phyloP scores from a whole-genome alignment of 2,113 vertebrate genomes.

The Vidua chalybeata region DNA sequence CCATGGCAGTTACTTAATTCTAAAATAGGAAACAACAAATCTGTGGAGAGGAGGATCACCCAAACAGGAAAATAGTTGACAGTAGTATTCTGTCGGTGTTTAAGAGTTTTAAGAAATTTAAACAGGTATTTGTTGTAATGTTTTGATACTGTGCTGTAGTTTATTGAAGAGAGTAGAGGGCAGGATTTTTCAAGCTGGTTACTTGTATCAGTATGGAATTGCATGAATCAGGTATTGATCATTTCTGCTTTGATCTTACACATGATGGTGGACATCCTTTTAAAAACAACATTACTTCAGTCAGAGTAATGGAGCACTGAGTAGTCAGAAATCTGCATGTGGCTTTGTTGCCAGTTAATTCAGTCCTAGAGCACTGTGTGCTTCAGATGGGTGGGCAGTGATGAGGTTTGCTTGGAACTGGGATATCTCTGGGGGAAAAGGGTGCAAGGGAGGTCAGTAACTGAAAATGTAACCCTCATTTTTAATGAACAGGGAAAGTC shows the following conservation, averaged over 20 bases:
- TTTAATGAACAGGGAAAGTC: background rate
- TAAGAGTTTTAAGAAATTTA: background rate
- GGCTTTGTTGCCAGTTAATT: background rate
- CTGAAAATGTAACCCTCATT: background rate
- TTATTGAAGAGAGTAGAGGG: background rate
- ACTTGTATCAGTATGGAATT: background rate
- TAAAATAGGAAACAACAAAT: background rate
- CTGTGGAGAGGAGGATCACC: background rate
- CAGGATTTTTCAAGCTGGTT: background rate
- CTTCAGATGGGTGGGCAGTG: background rate
- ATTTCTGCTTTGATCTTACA: background rate
- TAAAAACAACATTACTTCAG: background rate
- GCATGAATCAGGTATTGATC: background rate
- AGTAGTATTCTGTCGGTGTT: background rate
- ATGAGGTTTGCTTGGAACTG: background rate
- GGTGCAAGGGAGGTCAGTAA: background rate
- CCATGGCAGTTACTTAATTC: background rate
- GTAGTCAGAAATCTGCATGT: background rate
- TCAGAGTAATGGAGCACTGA: background rate
- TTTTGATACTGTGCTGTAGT: background rate
- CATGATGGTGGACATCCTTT: background rate
- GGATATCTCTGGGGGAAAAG: background rate
- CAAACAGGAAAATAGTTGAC: background rate
- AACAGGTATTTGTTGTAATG: background rate
- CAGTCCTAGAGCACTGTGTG: background rate